Base-by-base conservation (phyloP, 2,797 vertebrate species). In the Poecilia picta region DNA sequence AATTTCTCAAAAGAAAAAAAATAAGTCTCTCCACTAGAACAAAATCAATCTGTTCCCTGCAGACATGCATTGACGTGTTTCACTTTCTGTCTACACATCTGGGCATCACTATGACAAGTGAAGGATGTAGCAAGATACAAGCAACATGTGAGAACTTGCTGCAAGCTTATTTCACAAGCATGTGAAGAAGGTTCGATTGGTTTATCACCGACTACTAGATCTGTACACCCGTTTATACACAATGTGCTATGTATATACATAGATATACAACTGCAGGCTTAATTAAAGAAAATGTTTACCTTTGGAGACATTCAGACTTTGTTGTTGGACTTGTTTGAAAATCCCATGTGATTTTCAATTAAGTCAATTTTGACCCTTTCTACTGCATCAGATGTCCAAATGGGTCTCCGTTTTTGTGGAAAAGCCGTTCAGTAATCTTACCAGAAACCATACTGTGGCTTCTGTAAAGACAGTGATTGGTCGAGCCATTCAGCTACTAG, bases 31-130 rank as follows among this genome's bases (percentile, higher is more conserved):
- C 78, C 73, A 82, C 87, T 73, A 84, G 76, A 92, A 84, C 87
- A 51, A 89, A 90, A 88, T 89, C 64, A 49, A 76, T 86, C 62
- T 80, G 55, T 80, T 89, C 84, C 83, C 82, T 5, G 82, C 86
- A 87, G 88, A 91, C 92, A 92, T 91, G 92, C 92, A 92, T 59
- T 72, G 87, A 76, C 81, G 86, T 81, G 76, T 87, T 89, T 68
- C 55, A 73, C 25, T 78, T 1, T 78, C 80, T 66, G 81, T 85
- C 82, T 83, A 89, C 85, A 77, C 73, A 53, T 79, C 73, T 87
- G 90, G 81, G 75, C 82, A 75, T 89, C 89, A 93, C 88, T 84
- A 89, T 43, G 23, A 89, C 80, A 46, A 87, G 53, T 70, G 87
- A 88, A 82, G 89, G 85, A 78, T 90, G 90, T 72, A 89, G 83